A percentile compares a stretch with the other conserved stretches of the same genome.
Conservation (phyloP, 2,113 vertebrate species). For the Phyllopteryx taeniolatus region DNA sequence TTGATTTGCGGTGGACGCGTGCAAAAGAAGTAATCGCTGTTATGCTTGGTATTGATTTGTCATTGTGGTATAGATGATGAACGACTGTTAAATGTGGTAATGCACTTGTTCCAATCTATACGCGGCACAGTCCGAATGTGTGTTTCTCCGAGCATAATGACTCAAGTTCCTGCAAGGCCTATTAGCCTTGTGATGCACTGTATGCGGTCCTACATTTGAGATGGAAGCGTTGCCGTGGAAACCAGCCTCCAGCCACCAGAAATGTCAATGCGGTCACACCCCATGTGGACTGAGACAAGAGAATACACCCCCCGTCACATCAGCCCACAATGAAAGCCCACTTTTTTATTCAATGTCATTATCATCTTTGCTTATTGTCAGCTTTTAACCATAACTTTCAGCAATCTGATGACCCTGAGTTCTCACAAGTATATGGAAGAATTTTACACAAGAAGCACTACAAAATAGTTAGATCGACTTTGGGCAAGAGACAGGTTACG, state of each 20-base stretch:
- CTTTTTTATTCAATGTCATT: neutral
- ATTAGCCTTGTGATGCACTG: conserved; percentile 17
- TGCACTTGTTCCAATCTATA: conserved; percentile 32
- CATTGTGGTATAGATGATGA: conserved; percentile 46
- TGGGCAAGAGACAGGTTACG: no score
- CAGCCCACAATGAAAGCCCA: conserved; percentile 16
- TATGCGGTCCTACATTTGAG: conserved; percentile 8
- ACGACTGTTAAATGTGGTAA: conserved; percentile 30
- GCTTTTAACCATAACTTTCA: neutral
- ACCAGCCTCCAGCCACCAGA: conserved; percentile 41
- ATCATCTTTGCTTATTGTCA: neutral
- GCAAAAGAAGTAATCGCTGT: conserved; percentile 13
- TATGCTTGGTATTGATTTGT: conserved; percentile 55
- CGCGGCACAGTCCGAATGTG: conserved; percentile 28
- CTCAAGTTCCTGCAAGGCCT: conserved; percentile 9
- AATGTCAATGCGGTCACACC: conserved; percentile 52
- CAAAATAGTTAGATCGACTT: no score
- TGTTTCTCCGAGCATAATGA: conserved; percentile 20
- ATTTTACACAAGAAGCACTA: no score
- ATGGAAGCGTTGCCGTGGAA: conserved; percentile 42
- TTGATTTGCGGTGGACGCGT: neutral
- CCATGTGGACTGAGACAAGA: conserved; percentile 26
- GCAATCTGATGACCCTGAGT: no score
- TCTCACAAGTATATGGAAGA: no score
- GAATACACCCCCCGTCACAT: conserved; percentile 6